phyloP scores from a whole-genome alignment of 2,113 vertebrate species.

The Xiphias gladius region DNA sequence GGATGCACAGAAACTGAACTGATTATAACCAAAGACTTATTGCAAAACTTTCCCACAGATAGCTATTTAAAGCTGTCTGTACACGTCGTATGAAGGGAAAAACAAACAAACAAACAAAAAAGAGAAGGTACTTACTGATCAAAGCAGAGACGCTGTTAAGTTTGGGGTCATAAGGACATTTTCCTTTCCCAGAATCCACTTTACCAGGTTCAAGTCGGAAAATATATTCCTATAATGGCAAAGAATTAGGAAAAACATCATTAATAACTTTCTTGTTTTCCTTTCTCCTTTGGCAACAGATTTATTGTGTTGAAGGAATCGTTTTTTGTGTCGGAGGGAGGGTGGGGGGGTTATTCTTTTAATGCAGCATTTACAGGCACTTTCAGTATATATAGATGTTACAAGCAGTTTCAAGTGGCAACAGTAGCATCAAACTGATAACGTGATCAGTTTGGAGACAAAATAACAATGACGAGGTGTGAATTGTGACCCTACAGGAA shows the following conservation, averaged over 20 bases:
- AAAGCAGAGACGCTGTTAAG: slow-evolving; percentile 96
- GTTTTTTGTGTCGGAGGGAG: not conserved
- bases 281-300: slow-evolving; percentile 7
- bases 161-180: slow-evolving; percentile 98
- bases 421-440: slow-evolving; percentile 28
- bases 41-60: not conserved
- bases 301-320: slow-evolving; percentile 1
- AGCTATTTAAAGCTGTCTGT: slow-evolving; percentile 28
- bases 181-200: slow-evolving; percentile 98
- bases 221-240: slow-evolving; percentile 91
- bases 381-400: slow-evolving; percentile 26
- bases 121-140: slow-evolving; percentile 91
- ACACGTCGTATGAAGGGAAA: not conserved
- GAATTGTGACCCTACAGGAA: slow-evolving; percentile 27
- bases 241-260: slow-evolving; percentile 10
- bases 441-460: slow-evolving; percentile 29
- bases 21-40: slow-evolving; percentile 14
- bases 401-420: slow-evolving; percentile 22
- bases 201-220: slow-evolving; percentile 96
- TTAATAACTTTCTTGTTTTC: slow-evolving; percentile 21
- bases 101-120: not conserved
- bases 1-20: slow-evolving; percentile 11
- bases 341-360: slow-evolving; percentile 9
- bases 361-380: slow-evolving; percentile 33
- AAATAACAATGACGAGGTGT: slow-evolving; percentile 22